Evolutionary conservation across 2,888 invertebrate genomes (phyloP), one percentile per base, ranked within the genome.

Genomic region (Uloborus plumipes): DNA sequence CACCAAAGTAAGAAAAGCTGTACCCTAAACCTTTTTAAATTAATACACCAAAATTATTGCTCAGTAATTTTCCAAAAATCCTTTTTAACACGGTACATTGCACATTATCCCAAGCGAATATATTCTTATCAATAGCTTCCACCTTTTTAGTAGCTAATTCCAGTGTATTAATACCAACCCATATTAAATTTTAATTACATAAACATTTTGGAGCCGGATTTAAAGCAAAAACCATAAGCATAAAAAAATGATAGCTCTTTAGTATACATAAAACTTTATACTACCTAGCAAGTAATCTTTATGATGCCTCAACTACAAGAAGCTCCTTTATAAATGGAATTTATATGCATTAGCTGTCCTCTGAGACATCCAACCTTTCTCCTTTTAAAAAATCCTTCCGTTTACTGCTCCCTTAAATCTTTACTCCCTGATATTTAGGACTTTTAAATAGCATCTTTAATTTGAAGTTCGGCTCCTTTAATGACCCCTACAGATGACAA

Each of bases 381-480:
- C 53, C 16, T 16, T 39, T 55, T 13, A 55, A 18, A n/a, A 74
- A 31, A 55, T 55, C 26, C 22, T 58, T 15, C 26, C 39, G 14
- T 65, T 64, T 74, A 58, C 53, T 53, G 14, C 39, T 15, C n/a
- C 47, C 20, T 26, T 67, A 67, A 75, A 75, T 67, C 26, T 61
- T 59, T 11, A 39, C 49, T 26, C 18, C 49, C 31, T 62, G 39
- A 70, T 77, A 62, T 70, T 64, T 55, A 70, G 70, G 13, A 39
- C 77, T 22, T 16, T 70, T 55, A 70, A 70, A 64, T 70, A 20
- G 50, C 20, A 26, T 20, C 47, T 53, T 31, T 76, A 76, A 62
- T 77, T 77, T 55, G 14, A 18, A 70, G 64, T 22, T 53, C 53
- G 20, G 22, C n/a, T 18, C 22, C 62, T 62, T 67, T 69, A 47